Percentiles rank a stretch among this genome's conserved stretches.
phyloP scores from a whole-genome alignment of 2,113 vertebrate species.

The Xiphorhynchus elegans region DNA sequence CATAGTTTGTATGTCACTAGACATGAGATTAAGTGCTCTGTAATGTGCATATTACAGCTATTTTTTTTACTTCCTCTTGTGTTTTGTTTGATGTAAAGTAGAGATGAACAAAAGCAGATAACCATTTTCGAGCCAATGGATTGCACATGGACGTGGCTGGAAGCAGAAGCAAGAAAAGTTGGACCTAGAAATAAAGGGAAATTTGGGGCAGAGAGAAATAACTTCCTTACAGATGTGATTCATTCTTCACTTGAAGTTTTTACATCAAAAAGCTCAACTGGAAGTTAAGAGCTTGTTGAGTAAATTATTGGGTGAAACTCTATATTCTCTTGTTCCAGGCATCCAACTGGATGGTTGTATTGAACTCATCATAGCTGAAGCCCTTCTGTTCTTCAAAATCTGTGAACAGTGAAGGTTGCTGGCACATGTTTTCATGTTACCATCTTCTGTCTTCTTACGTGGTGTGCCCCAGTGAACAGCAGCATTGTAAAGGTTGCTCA shows the following conservation, averaged over 20 bases:
- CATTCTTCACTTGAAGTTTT: conserved; percentile 3
- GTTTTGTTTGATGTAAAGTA: conserved; percentile 48
- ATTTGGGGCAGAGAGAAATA: background rate
- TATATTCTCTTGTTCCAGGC: background rate
- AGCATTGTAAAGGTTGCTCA: background rate
- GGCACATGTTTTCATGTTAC: background rate
- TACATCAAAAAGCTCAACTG: conserved; percentile 16
- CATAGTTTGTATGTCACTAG: background rate
- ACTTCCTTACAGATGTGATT: conserved; percentile 9
- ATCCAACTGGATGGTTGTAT: background rate
- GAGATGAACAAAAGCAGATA: conserved; percentile 60
- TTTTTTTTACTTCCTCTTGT: conserved; percentile 56
- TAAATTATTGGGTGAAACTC: conserved; percentile 14
- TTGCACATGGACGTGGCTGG: background rate
- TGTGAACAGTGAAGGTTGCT: background rate
- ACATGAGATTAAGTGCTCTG: conserved; percentile 51
- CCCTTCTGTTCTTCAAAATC: background rate
- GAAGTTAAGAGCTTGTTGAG: background rate
- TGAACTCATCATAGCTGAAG: background rate
- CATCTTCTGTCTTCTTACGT: background rate
- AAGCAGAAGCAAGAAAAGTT: conserved; percentile 23
- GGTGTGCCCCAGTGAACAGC: background rate
- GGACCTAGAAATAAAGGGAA: conserved; percentile 10
- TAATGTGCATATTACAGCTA: conserved; percentile 42
- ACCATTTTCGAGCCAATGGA: background rate